Percentiles rank a stretch among this genome's conserved stretches.
Conservation (phyloP, 2,113 vertebrate genomes). For the Daboia siamensis region DNA sequence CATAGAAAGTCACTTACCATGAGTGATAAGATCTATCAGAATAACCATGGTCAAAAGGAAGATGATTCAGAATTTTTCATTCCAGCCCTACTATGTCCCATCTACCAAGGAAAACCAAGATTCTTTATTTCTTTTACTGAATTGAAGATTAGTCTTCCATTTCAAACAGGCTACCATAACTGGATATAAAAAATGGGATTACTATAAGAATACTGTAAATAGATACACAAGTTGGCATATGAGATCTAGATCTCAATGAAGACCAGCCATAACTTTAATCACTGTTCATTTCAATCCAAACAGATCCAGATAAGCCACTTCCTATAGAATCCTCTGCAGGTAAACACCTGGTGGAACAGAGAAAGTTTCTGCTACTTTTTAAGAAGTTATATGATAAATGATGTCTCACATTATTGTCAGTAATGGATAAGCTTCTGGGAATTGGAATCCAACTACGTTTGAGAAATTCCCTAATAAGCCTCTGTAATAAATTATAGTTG, state of each 20-base stretch:
- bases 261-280: not conserved
- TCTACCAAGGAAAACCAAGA: not conserved
- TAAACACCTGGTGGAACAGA: not conserved
- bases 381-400: not conserved
- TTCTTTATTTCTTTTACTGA: not conserved
- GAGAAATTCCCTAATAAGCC: not conserved
- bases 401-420: not conserved
- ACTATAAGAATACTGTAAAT: not conserved
- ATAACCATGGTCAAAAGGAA: not conserved
- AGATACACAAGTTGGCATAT: not conserved
- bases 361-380: not conserved
- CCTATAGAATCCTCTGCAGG: not conserved
- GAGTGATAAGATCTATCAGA: not conserved
- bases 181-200: not conserved
- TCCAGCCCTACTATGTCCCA: not conserved
- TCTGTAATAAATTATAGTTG: not conserved
- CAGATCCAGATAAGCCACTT: not conserved
- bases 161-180: not conserved
- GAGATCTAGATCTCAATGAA: not conserved
- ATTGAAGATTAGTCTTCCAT: not conserved
- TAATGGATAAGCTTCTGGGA: not conserved
- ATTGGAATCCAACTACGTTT: not conserved
- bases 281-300: not conserved
- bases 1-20: not conserved
- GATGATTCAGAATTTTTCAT: not conserved